Conservation (phyloP, 2,888 invertebrate species). For the Lasioglossum figueresi region DNA sequence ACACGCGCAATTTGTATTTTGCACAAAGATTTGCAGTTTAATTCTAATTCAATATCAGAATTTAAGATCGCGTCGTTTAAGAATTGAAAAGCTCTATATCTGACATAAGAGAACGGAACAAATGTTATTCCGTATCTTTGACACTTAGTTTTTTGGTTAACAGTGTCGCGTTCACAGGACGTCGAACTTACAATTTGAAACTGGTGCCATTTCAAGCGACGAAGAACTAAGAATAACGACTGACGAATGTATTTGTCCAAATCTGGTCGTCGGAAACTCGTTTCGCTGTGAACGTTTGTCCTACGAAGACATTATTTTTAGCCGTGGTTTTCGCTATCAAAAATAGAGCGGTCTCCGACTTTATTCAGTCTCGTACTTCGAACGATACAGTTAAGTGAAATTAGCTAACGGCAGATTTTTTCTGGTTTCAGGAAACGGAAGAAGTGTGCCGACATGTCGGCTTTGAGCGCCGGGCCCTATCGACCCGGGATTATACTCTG, state of each 20-base stretch:
- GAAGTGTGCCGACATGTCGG: conserved; percentile 85
- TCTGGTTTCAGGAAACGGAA: conserved; percentile 70
- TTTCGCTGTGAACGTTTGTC: neutral
- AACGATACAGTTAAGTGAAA: conserved; percentile 6
- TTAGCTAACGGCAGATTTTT: conserved; percentile 38
- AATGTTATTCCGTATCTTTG: neutral
- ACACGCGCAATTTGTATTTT: neutral
- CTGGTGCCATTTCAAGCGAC: neutral
- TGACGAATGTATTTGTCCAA: neutral
- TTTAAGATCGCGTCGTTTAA: no score
- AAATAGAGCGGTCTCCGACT: neutral
- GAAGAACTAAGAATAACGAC: neutral
- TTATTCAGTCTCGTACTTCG: neutral
- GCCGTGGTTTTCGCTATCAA: neutral
- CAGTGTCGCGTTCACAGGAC: neutral
- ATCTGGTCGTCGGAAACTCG: neutral
- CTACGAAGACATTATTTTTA: neutral
- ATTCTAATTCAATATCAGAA: neutral
- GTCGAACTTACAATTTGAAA: neutral
- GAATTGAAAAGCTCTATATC: neutral
- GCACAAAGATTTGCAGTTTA: neutral
- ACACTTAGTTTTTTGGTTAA: neutral
- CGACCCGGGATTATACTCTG: conserved; percentile 83
- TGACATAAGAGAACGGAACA: neutral
- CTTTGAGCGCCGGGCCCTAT: conserved; percentile 85